Conservation (phyloP, 2,113 vertebrate genomes). For the Callithrix jacchus region DNA sequence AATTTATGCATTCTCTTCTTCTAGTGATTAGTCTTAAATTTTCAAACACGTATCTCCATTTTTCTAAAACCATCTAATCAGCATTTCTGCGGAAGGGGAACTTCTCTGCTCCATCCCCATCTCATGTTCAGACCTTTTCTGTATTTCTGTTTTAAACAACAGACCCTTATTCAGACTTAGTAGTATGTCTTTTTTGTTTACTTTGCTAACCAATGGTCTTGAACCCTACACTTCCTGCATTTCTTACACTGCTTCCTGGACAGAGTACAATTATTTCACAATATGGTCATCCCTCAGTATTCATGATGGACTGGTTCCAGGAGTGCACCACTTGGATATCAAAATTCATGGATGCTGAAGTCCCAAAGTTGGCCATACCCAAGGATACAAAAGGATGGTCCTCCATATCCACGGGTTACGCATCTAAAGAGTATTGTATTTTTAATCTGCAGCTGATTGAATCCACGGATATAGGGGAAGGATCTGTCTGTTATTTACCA, state of each 20-base stretch:
- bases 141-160: background rate
- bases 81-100: background rate
- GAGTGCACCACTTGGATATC: background rate
- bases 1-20: background rate
- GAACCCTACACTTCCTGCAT: background rate
- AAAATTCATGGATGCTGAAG: background rate
- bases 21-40: background rate
- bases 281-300: background rate
- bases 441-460: background rate
- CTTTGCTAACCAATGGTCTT: background rate
- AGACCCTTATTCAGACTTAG: background rate
- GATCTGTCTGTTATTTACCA: background rate
- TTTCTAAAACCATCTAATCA: background rate
- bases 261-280: background rate
- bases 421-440: background rate
- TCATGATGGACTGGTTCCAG: background rate
- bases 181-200: background rate
- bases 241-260: constrained; percentile 1
- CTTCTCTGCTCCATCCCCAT: background rate
- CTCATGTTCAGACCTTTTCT: background rate
- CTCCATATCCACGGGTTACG: background rate
- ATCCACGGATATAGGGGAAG: background rate
- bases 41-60: background rate
- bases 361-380: background rate
- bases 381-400: background rate